A percentile compares a stretch with the other conserved stretches of the same genome.
phyloP scores from a whole-genome alignment of 2,888 invertebrate species.

The Dorcus parallelipipedus region DNA sequence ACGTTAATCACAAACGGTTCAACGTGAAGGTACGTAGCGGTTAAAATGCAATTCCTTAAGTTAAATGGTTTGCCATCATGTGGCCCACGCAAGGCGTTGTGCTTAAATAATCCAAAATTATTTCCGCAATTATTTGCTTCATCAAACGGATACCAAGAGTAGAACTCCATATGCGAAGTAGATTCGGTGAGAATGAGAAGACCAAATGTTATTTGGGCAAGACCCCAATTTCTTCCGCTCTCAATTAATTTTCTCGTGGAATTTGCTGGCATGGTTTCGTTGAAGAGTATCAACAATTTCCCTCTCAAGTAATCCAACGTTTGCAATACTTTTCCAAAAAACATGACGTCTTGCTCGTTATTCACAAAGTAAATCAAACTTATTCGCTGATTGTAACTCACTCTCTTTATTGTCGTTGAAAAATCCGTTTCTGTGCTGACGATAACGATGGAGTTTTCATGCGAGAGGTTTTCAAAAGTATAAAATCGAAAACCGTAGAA shows the following conservation, averaged over 20 bases:
- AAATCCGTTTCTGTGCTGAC: background rate
- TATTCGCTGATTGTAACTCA: conserved; percentile 11
- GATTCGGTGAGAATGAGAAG: background rate
- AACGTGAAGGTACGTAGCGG: conserved; percentile 12
- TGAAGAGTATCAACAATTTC: conserved; percentile 10
- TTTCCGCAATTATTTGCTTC: conserved; percentile 10
- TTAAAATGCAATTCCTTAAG: conserved; percentile 14
- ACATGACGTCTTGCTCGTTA: background rate
- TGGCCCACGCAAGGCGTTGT: background rate
- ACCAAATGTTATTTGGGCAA: conserved; percentile 12
- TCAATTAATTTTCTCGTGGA: background rate
- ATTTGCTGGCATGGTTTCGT: too few relatives aligned
- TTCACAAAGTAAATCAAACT: conserved; percentile 12
- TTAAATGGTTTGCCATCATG: conserved; percentile 5
- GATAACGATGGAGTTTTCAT: conserved; percentile 8
- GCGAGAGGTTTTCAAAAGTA: conserved; percentile 6
- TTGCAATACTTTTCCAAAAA: conserved; percentile 2
- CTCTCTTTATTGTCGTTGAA: background rate
- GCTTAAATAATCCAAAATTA: conserved; percentile 1
- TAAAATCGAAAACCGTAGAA: conserved; percentile 6
- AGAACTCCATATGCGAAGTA: background rate
- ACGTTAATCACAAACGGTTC: conserved; percentile 15
- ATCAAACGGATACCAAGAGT: conserved; percentile 16
- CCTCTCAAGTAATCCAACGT: conserved; percentile 6
- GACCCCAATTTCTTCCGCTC: conserved; percentile 4